phyloP scores from a whole-genome alignment of 2,888 invertebrate genomes.

The Mesorhabditis sp. region DNA sequence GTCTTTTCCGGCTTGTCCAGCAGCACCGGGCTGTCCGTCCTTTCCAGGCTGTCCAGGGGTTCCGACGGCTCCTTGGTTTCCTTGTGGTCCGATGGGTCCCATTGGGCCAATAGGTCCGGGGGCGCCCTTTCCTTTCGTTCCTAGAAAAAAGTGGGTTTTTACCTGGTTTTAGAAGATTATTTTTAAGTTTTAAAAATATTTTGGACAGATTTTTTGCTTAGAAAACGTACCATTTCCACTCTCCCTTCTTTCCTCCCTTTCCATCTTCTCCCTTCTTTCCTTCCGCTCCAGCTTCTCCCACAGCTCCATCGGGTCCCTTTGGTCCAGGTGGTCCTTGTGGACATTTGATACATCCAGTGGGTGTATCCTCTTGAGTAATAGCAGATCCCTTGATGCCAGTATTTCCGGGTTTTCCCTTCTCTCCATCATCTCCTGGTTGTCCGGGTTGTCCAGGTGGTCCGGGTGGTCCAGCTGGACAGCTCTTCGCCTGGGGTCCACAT shows the following conservation, averaged over 20 bases:
- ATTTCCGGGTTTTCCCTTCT: constrained; percentile 22
- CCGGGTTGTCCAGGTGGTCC: constrained; percentile 36
- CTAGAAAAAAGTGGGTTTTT: neutral
- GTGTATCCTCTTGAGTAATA: constrained; percentile 11
- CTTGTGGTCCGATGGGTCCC: constrained; percentile 22
- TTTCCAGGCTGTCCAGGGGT: constrained; percentile 27
- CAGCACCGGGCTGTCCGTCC: constrained; percentile 25
- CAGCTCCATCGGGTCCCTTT: constrained; percentile 12
- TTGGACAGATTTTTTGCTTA: neutral
- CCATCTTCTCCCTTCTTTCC: constrained; percentile 20
- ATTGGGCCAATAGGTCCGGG: constrained; percentile 24
- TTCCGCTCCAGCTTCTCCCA: constrained; percentile 13
- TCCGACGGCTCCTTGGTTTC: constrained; percentile 23
- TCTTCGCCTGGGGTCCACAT: constrained; percentile 25
- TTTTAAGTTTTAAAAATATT: too few relatives aligned
- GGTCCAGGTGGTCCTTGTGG: constrained; percentile 17
- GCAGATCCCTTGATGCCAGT: constrained; percentile 19
- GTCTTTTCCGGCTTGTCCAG: constrained; percentile 24
- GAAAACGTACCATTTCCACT: constrained; percentile 5
- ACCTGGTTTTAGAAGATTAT: too few relatives aligned
- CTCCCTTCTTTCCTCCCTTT: constrained; percentile 17
- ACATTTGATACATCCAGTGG: constrained; percentile 24
- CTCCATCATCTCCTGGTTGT: constrained; percentile 21
- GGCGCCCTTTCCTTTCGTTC: constrained; percentile 20
- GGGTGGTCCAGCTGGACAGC: constrained; percentile 36